Evolutionary conservation across 2,113 vertebrate species (phyloP), one percentile per base, ranked within the genome.

Genomic region (Poeciliopsis turrubarensis): DNA sequence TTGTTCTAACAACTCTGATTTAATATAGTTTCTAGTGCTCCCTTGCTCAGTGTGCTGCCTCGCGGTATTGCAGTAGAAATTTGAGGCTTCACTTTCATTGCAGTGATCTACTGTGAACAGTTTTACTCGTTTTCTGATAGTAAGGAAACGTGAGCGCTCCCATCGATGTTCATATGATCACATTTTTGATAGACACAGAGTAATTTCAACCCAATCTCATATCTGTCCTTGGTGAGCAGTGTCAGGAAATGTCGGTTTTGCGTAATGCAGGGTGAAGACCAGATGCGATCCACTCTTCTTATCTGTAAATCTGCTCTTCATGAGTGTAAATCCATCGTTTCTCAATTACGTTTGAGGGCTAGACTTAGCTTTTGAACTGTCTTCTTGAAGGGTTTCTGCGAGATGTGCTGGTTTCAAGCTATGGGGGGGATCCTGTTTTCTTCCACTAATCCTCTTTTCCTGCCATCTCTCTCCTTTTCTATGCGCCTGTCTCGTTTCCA

Each of bases 401-500:
- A 64, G 83, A 81, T 62, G 75, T 72, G 77, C 80, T 87, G 79
- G 84, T 89, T 85, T 90, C 82, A 60, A 77, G 79, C 90, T 85
- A 84, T 47, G 31, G 86, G 78, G 86, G 78, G 81, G 83, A 82
- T 88, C 83, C 87, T 84, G 80, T 93, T 91, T 92, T 81, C 84
- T 75, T 89, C 70, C 68, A 72, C 83, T 93, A 91, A 93, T 93
- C 92, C 91, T 90, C 90, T 90, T 92, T 89, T 81, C 85, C 57
- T 89, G 74, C 72, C 69, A 80, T 73, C 72, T 81, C 72, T 78
- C 78, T 81, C 60, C 51, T 80, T 75, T 82, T 88, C 79, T 85
- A 78, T 77, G 25, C 86, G 68, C 54, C 80, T 83, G 70, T 60
- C 72, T 89, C 62, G 83, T 88, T 84, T 82, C 65, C 70, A 70